phyloP scores from a whole-genome alignment of 2,113 vertebrate species.

The Polypterus bichir region DNA sequence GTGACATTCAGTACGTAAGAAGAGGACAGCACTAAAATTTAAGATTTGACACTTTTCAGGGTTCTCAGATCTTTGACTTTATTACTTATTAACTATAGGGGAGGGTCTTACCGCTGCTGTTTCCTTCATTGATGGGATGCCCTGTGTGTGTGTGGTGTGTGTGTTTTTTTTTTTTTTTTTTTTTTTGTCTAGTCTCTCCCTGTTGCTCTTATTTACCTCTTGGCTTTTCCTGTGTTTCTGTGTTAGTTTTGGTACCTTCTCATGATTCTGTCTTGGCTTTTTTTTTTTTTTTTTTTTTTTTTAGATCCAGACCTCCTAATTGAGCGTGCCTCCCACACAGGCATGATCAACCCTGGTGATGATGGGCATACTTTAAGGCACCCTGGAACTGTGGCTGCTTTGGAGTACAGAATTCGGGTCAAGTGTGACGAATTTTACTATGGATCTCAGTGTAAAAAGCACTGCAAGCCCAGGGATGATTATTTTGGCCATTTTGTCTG shows the following conservation, averaged over 20 bases:
- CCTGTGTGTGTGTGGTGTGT: neutral
- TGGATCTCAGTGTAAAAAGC: constrained; percentile 78
- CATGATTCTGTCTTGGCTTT: neutral
- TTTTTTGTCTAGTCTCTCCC: too few species aligned
- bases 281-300: constrained; percentile 20
- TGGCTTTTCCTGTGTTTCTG: neutral
- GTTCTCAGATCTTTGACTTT: too few species aligned
- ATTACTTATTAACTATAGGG: too few species aligned
- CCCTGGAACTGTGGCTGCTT: constrained; percentile 52
- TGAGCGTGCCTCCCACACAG: constrained; percentile 65
- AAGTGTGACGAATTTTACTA: constrained; percentile 85
- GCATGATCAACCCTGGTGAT: constrained; percentile 82
- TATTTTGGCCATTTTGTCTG: constrained; percentile 84
- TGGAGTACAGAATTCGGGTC: constrained; percentile 73
- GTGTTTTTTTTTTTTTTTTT: constrained; percentile 13
- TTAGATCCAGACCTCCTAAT: constrained; percentile 71
- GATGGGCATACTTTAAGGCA: constrained; percentile 61
- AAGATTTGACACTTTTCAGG: too few species aligned
- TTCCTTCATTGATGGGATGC: too few species aligned
- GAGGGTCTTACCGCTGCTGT: too few species aligned
- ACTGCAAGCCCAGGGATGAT: constrained; percentile 78
- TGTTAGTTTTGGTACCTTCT: neutral
- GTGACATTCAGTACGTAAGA: too few species aligned
- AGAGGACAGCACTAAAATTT: too few species aligned
- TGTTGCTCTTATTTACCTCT: too few species aligned